Conservation (phyloP, 2,888 invertebrate genomes). For the Hypselothyrea guttata region DNA sequence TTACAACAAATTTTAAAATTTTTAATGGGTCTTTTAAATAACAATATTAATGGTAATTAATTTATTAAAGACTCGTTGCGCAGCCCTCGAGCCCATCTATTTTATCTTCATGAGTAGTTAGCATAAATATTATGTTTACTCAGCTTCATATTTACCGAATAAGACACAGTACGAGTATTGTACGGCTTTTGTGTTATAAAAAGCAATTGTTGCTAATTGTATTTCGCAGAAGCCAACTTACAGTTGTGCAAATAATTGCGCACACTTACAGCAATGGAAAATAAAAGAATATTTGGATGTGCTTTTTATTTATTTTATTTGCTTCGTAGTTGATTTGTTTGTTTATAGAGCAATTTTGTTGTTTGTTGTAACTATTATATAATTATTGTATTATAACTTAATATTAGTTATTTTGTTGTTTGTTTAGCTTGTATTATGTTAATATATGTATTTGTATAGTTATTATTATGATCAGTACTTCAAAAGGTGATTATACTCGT, state of each 20-base stretch:
- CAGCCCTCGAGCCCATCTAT: too few species aligned
- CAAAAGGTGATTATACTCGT: constrained; percentile 40
- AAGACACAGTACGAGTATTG: too few species aligned
- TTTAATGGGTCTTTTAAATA: too few species aligned
- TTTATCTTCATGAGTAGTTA: too few species aligned
- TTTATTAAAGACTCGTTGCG: too few species aligned
- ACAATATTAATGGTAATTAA: too few species aligned
- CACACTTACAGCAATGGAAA: neutral
- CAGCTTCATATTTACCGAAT: too few species aligned
- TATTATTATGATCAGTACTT: constrained; percentile 45
- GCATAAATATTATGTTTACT: too few species aligned
- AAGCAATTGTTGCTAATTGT: neutral
- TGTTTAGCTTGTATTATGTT: constrained; percentile 23
- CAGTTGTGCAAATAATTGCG: constrained; percentile 27
- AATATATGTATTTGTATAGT: constrained; percentile 35
- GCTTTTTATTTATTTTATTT: constrained; percentile 58
- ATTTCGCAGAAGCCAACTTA: neutral
- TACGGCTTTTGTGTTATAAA: too few species aligned
- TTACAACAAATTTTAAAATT: too few species aligned
- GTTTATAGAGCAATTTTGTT: constrained; percentile 57
- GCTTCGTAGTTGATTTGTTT: constrained; percentile 48
- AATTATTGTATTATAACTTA: constrained; percentile 66
- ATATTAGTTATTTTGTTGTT: constrained; percentile 53
- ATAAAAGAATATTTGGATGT: constrained; percentile 18
- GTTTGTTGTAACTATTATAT: constrained; percentile 61